Evolutionary conservation across 2,113 vertebrate genomes (phyloP).

Genomic region (Mus spicilegus): DNA sequence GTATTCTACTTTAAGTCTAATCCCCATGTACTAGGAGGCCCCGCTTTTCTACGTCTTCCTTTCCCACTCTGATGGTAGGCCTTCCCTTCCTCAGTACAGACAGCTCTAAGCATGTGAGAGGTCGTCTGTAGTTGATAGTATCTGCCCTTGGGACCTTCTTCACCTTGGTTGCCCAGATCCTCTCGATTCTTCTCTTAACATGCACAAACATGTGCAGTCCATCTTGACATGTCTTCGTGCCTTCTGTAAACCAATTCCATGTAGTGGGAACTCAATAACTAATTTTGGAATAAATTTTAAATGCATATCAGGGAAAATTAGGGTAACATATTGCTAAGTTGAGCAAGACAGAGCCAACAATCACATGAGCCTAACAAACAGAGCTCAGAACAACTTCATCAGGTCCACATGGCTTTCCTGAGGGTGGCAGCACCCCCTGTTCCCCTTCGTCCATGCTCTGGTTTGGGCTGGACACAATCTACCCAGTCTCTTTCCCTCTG

Average conservation of each 20-base stretch:
- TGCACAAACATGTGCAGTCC: not conserved
- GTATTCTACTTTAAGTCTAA: not conserved
- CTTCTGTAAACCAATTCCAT: not conserved
- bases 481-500: not conserved
- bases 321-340: not conserved
- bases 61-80: not conserved
- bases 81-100: not conserved
- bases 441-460: not conserved
- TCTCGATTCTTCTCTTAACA: not conserved
- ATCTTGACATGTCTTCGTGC: not conserved
- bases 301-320: constrained; percentile 11
- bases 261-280: not conserved
- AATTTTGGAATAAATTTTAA: constrained; percentile 16
- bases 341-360: not conserved
- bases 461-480: not conserved
- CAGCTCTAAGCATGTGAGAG: not conserved
- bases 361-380: not conserved
- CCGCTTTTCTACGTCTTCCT: constrained; percentile 6
- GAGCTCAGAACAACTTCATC: not conserved
- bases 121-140: not conserved
- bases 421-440: not conserved
- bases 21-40: not conserved
- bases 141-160: not conserved
- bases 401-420: not conserved
- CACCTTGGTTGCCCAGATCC: not conserved